phyloP scores from a whole-genome alignment of 2,888 invertebrate genomes.

The Lamellibrachia satsuma region DNA sequence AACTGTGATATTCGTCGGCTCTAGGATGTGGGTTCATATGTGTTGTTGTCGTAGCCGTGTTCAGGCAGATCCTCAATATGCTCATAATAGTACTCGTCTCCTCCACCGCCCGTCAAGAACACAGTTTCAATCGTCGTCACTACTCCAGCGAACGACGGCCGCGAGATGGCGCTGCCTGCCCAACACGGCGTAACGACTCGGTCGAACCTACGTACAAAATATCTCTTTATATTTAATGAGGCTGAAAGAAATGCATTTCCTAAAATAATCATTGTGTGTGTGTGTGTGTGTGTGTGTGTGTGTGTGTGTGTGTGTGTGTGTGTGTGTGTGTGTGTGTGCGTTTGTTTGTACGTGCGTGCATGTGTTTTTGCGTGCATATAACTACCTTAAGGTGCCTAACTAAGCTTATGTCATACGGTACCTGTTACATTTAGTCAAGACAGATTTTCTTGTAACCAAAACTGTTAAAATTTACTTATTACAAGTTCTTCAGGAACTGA shows the following conservation, averaged over 20 bases:
- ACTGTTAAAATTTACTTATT: no score
- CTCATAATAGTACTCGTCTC: background rate
- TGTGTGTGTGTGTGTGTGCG: no score
- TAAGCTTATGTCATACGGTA: no score
- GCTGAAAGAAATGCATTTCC: background rate
- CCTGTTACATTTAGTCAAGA: no score
- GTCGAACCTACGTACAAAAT: background rate
- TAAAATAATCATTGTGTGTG: no score
- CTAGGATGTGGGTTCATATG: background rate
- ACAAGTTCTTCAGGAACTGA: no score
- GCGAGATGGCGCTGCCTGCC: background rate
- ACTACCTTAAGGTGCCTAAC: no score
- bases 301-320: no score
- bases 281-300: no score
- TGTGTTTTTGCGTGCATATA: no score
- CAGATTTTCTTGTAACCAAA: no score
- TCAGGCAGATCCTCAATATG: background rate
- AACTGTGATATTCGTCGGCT: background rate
- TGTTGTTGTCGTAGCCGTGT: background rate
- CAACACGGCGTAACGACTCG: background rate
- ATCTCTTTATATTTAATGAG: background rate
- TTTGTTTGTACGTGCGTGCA: no score
- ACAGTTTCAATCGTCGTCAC: background rate
- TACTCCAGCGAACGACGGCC: background rate
- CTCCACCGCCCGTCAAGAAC: background rate